A percentile compares a stretch with the other conserved stretches of the same genome.
phyloP scores from a whole-genome alignment of 1,140 invertebrate genomes.

The Eupeodes corollae region DNA sequence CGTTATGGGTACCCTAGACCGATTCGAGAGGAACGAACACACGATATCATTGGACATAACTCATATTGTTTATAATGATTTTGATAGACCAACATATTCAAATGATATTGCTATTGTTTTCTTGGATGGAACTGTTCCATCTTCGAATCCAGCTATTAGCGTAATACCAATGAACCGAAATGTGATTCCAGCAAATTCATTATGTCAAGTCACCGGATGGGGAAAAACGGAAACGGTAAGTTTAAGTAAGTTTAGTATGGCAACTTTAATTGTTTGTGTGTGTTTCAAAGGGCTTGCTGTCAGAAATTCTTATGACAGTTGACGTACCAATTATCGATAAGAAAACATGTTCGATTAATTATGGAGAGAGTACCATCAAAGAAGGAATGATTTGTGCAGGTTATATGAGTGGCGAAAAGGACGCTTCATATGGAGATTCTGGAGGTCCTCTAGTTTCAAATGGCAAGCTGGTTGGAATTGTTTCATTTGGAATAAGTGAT shows the following conservation, averaged over 20 bases:
- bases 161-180: constrained; percentile 14
- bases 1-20: constrained; percentile 32
- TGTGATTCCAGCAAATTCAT: constrained; percentile 1
- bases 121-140: constrained; percentile 19
- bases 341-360: constrained; percentile 12
- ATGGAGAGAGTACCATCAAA: constrained; percentile 7
- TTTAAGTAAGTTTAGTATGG: background rate
- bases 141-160: constrained; percentile 18
- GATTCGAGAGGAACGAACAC: constrained; percentile 15
- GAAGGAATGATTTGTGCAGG: constrained; percentile 32
- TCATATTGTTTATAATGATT: background rate
- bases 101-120: constrained; percentile 22
- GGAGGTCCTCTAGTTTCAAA: constrained; percentile 46
- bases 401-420: constrained; percentile 20
- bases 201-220: constrained; percentile 32
- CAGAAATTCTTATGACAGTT: constrained; percentile 22
- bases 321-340: constrained; percentile 22
- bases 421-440: constrained; percentile 41
- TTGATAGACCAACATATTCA: constrained; percentile 11
- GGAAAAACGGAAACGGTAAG: constrained; percentile 18
- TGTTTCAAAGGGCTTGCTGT: constrained; percentile 8
- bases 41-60: background rate
- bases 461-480: constrained; percentile 48
- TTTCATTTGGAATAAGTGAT: constrained; percentile 60
- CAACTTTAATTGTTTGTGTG: background rate